A percentile compares a stretch with the other conserved stretches of the same genome.
These are phyloP conservation scores for Cheiracanthium punctorium DNA, from an alignment of 2,888 invertebrate species.

Conservation along the genomic window DNA sequence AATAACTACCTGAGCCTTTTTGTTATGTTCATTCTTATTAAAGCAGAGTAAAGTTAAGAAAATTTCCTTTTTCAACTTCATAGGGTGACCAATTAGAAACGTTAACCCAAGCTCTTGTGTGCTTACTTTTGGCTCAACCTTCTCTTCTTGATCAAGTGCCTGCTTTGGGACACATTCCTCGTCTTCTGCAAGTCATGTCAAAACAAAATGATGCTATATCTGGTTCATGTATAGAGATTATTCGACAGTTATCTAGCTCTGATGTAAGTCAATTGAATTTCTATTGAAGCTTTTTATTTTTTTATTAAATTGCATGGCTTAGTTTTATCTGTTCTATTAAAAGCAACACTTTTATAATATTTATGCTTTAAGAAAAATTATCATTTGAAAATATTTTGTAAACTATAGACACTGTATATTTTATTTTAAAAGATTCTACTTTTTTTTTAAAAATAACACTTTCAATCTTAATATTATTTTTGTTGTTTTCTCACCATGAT, in stretches of 20 bases:
- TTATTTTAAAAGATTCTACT: no score
- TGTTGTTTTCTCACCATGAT: no score
- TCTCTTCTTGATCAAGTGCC: conserved; percentile 91
- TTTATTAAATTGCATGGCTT: no score
- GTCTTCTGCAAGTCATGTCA: conserved; percentile 68
- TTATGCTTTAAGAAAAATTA: no score
- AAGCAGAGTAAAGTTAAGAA: conserved; percentile 70
- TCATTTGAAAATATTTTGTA: not conserved
- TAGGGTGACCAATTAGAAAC: conserved; percentile 86
- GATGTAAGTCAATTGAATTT: conserved; percentile 80
- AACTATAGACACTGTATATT: no score
- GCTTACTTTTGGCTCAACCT: conserved; percentile 89
- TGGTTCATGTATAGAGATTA: conserved; percentile 87
- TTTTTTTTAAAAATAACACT: no score
- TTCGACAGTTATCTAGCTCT: conserved; percentile 89
- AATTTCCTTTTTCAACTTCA: conserved; percentile 25
- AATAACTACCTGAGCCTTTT: no score
- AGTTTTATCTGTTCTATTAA: no score
- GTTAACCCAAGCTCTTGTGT: conserved; percentile 88
- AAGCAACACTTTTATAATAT: no score
- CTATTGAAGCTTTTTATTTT: not conserved
- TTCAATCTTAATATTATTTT: no score
- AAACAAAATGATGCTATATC: conserved; percentile 80
- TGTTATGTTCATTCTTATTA: no score
- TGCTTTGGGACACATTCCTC: conserved; percentile 86